phyloP scores from a whole-genome alignment of 2,888 invertebrate genomes.

The Caenorhabditis drosophilae region DNA sequence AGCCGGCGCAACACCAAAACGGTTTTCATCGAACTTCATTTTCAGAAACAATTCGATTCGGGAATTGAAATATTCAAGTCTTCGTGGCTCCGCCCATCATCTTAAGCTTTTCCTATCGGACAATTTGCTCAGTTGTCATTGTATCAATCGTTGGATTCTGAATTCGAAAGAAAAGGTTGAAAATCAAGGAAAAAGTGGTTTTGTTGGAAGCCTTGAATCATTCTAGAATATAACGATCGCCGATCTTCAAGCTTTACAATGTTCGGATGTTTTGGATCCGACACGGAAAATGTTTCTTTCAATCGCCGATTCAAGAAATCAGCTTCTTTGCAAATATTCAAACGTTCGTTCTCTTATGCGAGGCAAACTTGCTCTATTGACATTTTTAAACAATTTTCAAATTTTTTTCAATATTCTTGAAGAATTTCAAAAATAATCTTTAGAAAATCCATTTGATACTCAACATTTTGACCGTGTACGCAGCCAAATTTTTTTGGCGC shows the following conservation, averaged over 20 bases:
- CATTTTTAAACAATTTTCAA: neutral
- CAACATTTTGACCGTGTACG: too few relatives aligned
- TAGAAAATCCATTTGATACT: too few relatives aligned
- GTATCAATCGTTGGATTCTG: conserved; percentile 40
- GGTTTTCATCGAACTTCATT: too few relatives aligned
- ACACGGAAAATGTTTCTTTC: conserved; percentile 26
- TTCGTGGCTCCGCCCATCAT: conserved; percentile 25
- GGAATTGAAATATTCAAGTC: conserved; percentile 34
- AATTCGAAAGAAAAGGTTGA: conserved; percentile 17
- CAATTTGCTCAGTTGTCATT: conserved; percentile 43
- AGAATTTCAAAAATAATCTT: neutral
- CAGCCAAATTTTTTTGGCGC: too few relatives aligned
- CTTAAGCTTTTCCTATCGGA: conserved; percentile 34
- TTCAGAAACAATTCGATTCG: conserved; percentile 47
- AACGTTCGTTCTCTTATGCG: conserved; percentile 39
- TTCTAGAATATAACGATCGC: conserved; percentile 25
- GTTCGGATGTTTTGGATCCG: conserved; percentile 31
- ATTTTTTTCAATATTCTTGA: neutral
- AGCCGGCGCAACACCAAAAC: too few relatives aligned
- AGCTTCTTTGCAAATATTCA: conserved; percentile 50
- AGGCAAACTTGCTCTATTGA: too few relatives aligned
- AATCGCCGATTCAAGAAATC: conserved; percentile 40
- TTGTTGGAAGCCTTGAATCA: too few relatives aligned
- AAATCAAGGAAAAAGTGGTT: too few relatives aligned
- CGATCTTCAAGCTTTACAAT: conserved; percentile 34